Evolutionary conservation across 2,113 vertebrate genomes (phyloP), one percentile per base, ranked within the genome.

Genomic region (Corvus moneduloides): DNA sequence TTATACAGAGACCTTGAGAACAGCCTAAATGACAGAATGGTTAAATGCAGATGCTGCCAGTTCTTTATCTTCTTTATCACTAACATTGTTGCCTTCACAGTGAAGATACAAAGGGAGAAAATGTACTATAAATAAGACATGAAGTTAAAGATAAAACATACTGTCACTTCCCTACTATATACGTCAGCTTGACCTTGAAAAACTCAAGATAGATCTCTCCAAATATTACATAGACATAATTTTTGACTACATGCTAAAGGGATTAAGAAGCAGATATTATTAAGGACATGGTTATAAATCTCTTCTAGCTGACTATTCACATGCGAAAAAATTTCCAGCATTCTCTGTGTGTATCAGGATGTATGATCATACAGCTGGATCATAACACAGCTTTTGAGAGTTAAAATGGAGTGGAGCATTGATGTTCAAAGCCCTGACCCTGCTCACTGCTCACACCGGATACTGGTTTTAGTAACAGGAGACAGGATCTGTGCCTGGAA

Each of bases 61-160:
- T 74, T 66, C 67, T 94, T 95, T 74, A 90, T 90, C 79, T 93
- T 88, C 75, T 86, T 89, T 94, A 85, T 85, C 55, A 56, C 85
- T 37, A 85, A 33, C 19, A 66, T 41, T 85, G 28, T 83, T 94
- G 67, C 43, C 63, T 95, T 94, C 90, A 66, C n/a, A 71, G 16
- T 51, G 33, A 76, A 80, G 67, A 71, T 48, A 71, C 72, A 87
- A 88, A 92, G 77, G 67, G 21, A 59, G 39, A 30, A 94, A 86
- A 89, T 74, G 30, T 62, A 51, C 85, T 62, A 86, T 90, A 93
- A 95, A 94, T 75, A 90, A 86, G 43, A 74, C 13, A 17, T 72
- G 61, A 81, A 83, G 63, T 69, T 93, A 83, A 83, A 90, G 67
- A 75, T 85, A 94, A 91, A 79, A 54, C 48, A 41, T 77, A 59